Base-by-base conservation (phyloP, 2,113 vertebrate species). In the Amia ocellicauda region DNA sequence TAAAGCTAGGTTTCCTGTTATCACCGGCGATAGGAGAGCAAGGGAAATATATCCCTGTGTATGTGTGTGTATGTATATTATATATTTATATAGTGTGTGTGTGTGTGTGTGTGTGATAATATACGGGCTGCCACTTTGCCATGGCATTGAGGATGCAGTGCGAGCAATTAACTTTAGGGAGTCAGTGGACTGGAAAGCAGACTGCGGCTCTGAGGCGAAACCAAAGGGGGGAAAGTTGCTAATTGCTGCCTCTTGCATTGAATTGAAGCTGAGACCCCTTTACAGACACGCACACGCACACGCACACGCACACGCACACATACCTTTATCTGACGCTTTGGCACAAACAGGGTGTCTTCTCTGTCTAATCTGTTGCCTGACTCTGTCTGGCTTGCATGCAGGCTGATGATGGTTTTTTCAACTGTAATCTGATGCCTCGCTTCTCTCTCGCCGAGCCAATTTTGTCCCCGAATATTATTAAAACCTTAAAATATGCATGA, bases 401-500 rank as follows among this genome's bases (percentile, higher is more conserved):
- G 50, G 54, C 55, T 47, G 43, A 58, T 63, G 42, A 54, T 36
- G 27, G 22, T 13, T 20, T n/a, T n/a, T n/a, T n/a, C 29, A 29
- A 28, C 31, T 28, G 57, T 60, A 66, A 66, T 66, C 47, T n/a
- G 47, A 66, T 47, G 36, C 64, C 45, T 17, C n/a, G 40, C 2
- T 52, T 23, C 9, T 42, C 31, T 40, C 23, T n/a, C 60, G 29
- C 24, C n/a, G 11, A 43, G 49, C 4, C 64, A 54, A 60, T 66
- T 66, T n/a, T 41, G 49, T 22, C 23, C 31, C 31, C 13, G n/a
- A 66, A 24, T 28, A 56, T 55, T 68, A 67, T 60, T 60, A 67
- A 57, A 68, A 47, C 24, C 27, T 54, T 68, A 9, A 68, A 68
- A 56, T 68, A 68, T 68, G 59, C 59, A 62, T 62, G 58, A 68